Evolutionary conservation across 2,797 vertebrate genomes (phyloP).

Genomic region (Sarcoramphus papa): DNA sequence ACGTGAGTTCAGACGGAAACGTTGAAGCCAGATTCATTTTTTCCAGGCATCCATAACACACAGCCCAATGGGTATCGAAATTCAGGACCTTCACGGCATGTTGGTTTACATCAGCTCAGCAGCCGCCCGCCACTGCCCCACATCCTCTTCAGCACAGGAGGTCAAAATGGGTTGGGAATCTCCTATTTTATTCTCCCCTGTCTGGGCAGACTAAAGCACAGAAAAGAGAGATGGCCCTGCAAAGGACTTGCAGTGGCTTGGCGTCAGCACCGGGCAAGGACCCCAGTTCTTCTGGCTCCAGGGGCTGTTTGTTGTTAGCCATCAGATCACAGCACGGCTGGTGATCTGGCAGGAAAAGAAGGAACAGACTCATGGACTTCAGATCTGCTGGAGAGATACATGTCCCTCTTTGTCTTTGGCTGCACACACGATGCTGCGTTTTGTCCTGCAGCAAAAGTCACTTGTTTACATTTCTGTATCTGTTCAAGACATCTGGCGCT

Average conservation of each 20-base stretch:
- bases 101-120: background rate
- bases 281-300: background rate
- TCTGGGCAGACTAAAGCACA: background rate
- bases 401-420: background rate
- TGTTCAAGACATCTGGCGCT: background rate
- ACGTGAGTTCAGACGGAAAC: background rate
- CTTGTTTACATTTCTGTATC: background rate
- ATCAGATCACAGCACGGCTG: background rate
- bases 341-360: background rate
- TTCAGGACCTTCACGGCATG: rapidly evolving
- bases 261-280: background rate
- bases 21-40: background rate
- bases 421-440: background rate
- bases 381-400: background rate
- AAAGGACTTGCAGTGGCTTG: background rate
- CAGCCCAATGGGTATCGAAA: background rate
- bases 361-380: background rate
- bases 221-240: background rate
- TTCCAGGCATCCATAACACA: background rate
- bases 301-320: background rate
- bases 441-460: background rate
- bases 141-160: background rate
- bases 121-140: background rate
- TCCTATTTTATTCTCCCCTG: background rate
- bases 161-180: background rate